Base-by-base conservation (phyloP, 2,113 vertebrate genomes). In the Chelonoidis abingdonii region DNA sequence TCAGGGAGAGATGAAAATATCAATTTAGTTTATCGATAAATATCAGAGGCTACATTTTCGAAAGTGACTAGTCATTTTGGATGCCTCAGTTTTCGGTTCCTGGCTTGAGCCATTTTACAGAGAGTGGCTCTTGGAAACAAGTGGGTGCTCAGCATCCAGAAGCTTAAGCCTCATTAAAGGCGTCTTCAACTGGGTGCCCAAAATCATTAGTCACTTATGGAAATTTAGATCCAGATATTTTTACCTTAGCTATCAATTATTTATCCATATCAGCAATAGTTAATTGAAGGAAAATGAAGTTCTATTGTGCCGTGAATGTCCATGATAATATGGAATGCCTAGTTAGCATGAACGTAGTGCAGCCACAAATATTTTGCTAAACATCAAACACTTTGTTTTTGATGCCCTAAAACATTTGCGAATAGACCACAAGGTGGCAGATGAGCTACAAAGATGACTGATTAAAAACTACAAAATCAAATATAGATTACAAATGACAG, bases 391-490 rank as follows among this genome's bases (percentile, higher is more conserved):
- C 31, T 84, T 54, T 11, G 12, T 53, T 69, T 27, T 49, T 21
- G 5, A 59, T 53, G 44, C 8, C 24, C 84, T 14, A 90, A 84
- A 10, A 92, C 89, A 13, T 91, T 82, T 81, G 4, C 85, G 52
- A 9, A 1, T 3, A 54, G 14, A 8, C 98, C 98, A 98, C 98
- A 92, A 98, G 98, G 97, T 95, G 98, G 98, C 97, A 97, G 90
- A 86, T 97, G 95, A 98, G 93, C 94, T 81, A 97, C 97, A 95
- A 95, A 87, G 90, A 96, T 97, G 78, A 54, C 25, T 5, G 59
- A 49, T 79, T 86, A 80, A 49, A 44, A 52, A 31, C 50, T 38
- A 59, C 41, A 65, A 90, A 86, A 65, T 31, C 21, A 82, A 87
- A 87, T 86, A 29, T 10, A 95, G 53, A 62, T 62, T 69, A 57